Percentiles rank a stretch among this genome's conserved stretches.
Conservation (phyloP, 2,113 vertebrate species). For the Ptyas mucosa region DNA sequence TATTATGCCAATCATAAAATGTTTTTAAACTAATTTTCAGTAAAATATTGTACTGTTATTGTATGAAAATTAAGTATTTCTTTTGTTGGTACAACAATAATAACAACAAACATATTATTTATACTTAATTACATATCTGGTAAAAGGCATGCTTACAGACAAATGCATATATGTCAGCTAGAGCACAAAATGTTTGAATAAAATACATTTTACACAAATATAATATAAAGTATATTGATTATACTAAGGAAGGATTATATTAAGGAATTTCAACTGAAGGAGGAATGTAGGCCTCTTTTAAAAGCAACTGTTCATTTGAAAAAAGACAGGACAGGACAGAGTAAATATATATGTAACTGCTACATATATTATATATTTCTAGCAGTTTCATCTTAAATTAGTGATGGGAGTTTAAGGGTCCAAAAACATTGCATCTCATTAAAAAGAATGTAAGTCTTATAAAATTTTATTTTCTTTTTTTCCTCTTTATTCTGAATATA, state of each 20-base stretch:
- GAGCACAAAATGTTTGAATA: constrained; percentile 6
- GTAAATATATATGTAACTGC: no score
- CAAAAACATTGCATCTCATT: background rate
- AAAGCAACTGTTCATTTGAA: constrained; percentile 1
- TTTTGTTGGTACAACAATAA: constrained; percentile 9
- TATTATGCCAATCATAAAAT: background rate
- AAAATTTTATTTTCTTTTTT: background rate
- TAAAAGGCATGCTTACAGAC: no score
- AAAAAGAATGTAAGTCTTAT: background rate
- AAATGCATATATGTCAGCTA: constrained; percentile 6
- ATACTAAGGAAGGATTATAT: no score
- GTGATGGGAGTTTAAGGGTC: background rate
- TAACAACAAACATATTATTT: background rate
- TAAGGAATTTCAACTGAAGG: background rate
- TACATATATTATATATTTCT: background rate
- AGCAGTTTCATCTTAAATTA: background rate
- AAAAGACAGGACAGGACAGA: background rate
- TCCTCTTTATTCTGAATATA: background rate
- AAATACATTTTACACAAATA: background rate
- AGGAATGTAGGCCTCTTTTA: background rate
- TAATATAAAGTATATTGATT: no score
- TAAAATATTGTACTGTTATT: constrained; percentile 2
- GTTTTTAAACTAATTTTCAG: constrained; percentile 25
- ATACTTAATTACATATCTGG: constrained; percentile 10
- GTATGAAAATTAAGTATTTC: constrained; percentile 18